A percentile compares a stretch with the other conserved stretches of the same genome.
Evolutionary conservation across 92 coral and sea anemone species (phyloP).

Genomic region (Parazoanthus swiftii): DNA sequence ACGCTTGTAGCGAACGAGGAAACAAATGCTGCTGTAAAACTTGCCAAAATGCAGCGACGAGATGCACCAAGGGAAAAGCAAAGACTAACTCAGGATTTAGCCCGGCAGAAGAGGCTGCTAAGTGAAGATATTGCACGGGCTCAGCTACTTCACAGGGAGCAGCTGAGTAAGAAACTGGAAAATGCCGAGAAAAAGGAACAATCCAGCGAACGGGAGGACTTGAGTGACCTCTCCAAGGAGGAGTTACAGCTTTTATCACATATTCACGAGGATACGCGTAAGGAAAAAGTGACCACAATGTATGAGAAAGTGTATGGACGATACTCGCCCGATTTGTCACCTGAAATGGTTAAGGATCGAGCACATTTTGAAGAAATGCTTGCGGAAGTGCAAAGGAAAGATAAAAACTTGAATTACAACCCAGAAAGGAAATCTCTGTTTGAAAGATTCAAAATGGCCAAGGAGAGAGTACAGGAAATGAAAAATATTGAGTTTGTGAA

Average conservation of each 20-base stretch:
- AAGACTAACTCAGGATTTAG: slow-evolving; percentile 95
- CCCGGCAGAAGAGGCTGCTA: slow-evolving; percentile 85
- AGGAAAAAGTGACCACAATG: slow-evolving; percentile 62
- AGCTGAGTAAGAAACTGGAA: slow-evolving; percentile 63
- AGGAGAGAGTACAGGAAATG: slow-evolving; percentile 57
- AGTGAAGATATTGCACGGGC: slow-evolving; percentile 98
- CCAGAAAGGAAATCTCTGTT: slow-evolving; percentile 66
- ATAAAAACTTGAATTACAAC: slow-evolving; percentile 40
- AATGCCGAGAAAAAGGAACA: slow-evolving; percentile 44
- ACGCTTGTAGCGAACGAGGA: slow-evolving; percentile 41
- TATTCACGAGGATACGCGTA: slow-evolving; percentile 46
- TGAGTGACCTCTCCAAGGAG: slow-evolving; percentile 42
- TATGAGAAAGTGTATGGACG: slow-evolving; percentile 80
- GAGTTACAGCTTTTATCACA: slow-evolving; percentile 31
- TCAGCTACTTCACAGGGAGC: slow-evolving; percentile 80
- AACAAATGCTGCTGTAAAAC: slow-evolving; percentile 30
- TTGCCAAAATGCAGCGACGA: slow-evolving; percentile 66
- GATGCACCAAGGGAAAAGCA: slow-evolving; percentile 99
- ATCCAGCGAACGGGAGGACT: slow-evolving; percentile 43
- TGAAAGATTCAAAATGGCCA: slow-evolving; percentile 62
- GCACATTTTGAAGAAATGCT: slow-evolving; percentile 32
- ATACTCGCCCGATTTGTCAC: slow-evolving; percentile 53
- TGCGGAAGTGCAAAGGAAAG: slow-evolving; percentile 48
- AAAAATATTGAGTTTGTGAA: slow-evolving; percentile 86
- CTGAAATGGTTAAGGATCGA: slow-evolving; percentile 44